Evolutionary conservation across 2,113 vertebrate genomes (phyloP), one percentile per base, ranked within the genome.

Genomic region (Rhombomys opimus): DNA sequence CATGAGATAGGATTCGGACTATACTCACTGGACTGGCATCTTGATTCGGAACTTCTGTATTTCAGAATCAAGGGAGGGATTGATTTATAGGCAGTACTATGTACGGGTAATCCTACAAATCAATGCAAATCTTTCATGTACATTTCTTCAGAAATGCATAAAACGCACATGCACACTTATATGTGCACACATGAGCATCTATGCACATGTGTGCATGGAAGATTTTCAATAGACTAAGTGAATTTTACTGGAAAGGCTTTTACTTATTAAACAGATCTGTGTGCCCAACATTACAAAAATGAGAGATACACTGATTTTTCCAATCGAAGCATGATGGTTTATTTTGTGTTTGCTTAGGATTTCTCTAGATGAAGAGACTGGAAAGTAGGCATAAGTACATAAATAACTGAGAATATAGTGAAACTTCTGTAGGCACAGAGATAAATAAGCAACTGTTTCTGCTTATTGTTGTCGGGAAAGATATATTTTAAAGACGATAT

Each of bases 131-230:
- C 2, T 77, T 65, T 72, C 81, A 30, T 77, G 72, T 0, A 67
- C 5, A n/a, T 67, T 91, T 95, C 10, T 67, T 91, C 46, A 78
- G 13, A 95, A 84, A 78, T 27, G 27, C 1, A n/a, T 70, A 23
- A 91, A 87, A 72, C 7, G 8, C 1, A 14, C 7, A 32, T 6
- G 4, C 23, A 2, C 2, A 86, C 11, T 68, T 41, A 30, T 41
- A 59, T 50, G 63, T 11, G 2, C 8, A 41, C 6, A 2, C 25
- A 5, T 1, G 35, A 8, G 80, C 17, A 54, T 5, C 2, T 2
- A 20, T n/a, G 12, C 15, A 38, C 38, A 65, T 7, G 1, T 22
- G 30, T 30, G 2, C 38, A 63, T 7, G 22, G 2, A 68, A 50
- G 54, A 77, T 85, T 41, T 78, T 89, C 27, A 92, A 63, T 52